Evolutionary conservation across 2,797 vertebrate genomes (phyloP), one percentile per base, ranked within the genome.

Genomic region (Epinephelus coioides): DNA sequence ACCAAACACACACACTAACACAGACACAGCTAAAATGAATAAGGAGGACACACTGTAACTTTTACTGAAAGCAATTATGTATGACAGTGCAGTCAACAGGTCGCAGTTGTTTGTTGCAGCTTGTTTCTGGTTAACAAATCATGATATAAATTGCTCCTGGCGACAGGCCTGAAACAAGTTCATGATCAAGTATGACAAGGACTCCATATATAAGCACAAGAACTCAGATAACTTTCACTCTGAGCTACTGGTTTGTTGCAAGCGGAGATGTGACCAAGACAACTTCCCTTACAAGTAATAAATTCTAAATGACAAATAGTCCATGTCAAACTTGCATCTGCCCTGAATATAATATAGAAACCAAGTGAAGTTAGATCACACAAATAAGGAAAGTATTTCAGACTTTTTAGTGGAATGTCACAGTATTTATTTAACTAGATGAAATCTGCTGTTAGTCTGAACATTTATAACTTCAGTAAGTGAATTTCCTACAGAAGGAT

Each of bases 71-170:
- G 23, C 30, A 7, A 40, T 51, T 67, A 19, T 21, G 21, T 73
- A 6, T 40, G 25, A 30, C 40, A 74, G 69, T 71, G 73, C 50
- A 69, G 68, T 43, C 66, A 71, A 78, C 83, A 25, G 68, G 77
- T 68, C 66, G 30, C 57, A 60, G 53, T n/a, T 44, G 23, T 73
- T 50, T 43, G 34, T 3, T 15, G 23, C 64, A 50, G 40, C 43
- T 6, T 3, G 7, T 40, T 25, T 49, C 10, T 57, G 30, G 4
- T 46, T 44, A 46, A 38, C 11, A 15, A 57, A 23, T 49, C 13
- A 15, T 1, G 3, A 17, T 55, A 9, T 43, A 53, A n/a, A 30
- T 38, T 0, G 3, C 5, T 40, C 46, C 25, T 2, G 7, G 7
- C 15, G 17, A 21, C 51, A 3, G 40, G 27, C 2, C 60, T 15